Conservation (phyloP, 2,888 invertebrate genomes). For the Nyleta sp. region DNA sequence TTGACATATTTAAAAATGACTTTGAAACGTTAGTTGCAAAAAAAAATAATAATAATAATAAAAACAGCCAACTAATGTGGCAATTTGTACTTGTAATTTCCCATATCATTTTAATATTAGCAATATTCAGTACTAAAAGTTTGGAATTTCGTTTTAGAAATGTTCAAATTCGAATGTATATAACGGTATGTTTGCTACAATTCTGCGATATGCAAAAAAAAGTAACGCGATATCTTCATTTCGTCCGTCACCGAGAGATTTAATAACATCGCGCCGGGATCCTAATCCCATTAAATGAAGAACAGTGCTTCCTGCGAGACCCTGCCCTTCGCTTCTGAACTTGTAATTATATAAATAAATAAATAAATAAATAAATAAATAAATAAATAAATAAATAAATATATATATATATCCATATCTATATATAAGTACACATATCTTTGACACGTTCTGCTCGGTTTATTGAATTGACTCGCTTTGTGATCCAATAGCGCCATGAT, state of each 20-base stretch:
- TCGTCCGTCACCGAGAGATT: constrained; percentile 26
- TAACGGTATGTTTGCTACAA: neutral
- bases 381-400: neutral
- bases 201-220: neutral
- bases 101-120: neutral
- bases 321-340: constrained; percentile 27
- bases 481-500: constrained; percentile 64
- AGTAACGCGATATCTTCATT: constrained; percentile 24
- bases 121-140: too few relatives aligned
- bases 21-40: too few relatives aligned
- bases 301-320: constrained; percentile 24
- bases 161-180: neutral
- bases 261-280: constrained; percentile 41
- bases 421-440: constrained; percentile 60
- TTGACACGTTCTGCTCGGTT: constrained; percentile 70
- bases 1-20: too few relatives aligned
- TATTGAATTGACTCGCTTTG: constrained; percentile 64
- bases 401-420: constrained; percentile 47
- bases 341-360: constrained; percentile 71
- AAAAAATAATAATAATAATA: too few relatives aligned
- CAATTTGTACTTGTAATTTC: neutral
- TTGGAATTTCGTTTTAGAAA: too few relatives aligned
- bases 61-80: too few relatives aligned
- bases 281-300: constrained; percentile 55
- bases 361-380: too few relatives aligned